Percentiles rank a stretch among this genome's conserved stretches.
phyloP scores from a whole-genome alignment of 2,888 invertebrate genomes.

The Tachina lurida region DNA sequence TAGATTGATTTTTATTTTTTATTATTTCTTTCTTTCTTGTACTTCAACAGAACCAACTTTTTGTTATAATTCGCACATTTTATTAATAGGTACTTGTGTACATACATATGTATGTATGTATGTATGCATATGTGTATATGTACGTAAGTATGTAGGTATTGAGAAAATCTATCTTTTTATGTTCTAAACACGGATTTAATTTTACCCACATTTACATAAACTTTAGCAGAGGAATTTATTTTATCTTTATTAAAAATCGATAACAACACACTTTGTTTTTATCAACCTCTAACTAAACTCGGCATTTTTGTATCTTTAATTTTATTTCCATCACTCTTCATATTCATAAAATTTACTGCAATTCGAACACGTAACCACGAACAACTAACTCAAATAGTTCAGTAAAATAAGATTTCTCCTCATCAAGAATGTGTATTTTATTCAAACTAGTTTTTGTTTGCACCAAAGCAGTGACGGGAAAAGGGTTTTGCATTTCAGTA shows the following conservation, averaged over 20 bases:
- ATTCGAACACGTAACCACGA: slow-evolving; percentile 64
- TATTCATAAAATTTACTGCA: slow-evolving; percentile 26
- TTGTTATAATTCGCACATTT: no score
- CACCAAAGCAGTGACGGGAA: background rate
- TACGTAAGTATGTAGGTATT: background rate
- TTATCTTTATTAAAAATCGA: no score
- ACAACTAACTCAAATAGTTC: slow-evolving; percentile 61
- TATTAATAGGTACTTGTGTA: no score
- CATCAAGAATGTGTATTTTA: slow-evolving; percentile 44
- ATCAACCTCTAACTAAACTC: slow-evolving; percentile 37
- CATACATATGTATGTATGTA: background rate
- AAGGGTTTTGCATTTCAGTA: no score
- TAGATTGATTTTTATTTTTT: no score
- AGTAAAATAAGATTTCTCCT: slow-evolving; percentile 48
- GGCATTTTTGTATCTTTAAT: slow-evolving; percentile 12
- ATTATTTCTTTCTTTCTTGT: no score
- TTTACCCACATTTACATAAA: background rate
- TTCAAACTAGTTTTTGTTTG: slow-evolving; percentile 61
- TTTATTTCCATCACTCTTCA: slow-evolving; percentile 31
- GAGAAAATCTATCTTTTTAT: background rate
- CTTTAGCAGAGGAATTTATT: background rate
- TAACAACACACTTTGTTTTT: slow-evolving; percentile 20
- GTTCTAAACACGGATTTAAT: background rate
- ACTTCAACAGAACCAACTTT: no score
- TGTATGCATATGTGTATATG: background rate